These are phyloP conservation scores for Antheraea assamensis DNA, from an alignment of 2,888 invertebrate species.

Conservation along the genomic window DNA sequence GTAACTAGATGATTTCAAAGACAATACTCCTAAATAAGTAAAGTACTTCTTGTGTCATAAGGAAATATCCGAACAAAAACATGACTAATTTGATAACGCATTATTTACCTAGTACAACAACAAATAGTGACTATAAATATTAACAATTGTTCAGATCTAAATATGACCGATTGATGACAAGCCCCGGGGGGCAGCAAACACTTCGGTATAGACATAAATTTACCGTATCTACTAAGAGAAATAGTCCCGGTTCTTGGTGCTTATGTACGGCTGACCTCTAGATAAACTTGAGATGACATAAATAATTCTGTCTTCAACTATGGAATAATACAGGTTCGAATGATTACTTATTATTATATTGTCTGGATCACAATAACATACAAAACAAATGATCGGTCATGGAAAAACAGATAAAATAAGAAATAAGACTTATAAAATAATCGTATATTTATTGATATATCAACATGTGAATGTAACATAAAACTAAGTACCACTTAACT, in stretches of 20 bases:
- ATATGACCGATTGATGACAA: conserved; percentile 11
- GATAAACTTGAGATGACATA: conserved; percentile 79
- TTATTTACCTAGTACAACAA: conserved; percentile 9
- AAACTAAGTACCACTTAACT: background rate
- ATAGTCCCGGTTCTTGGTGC: conserved; percentile 56
- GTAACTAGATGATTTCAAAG: background rate
- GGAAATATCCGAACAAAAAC: conserved; percentile 14
- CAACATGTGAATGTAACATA: no score
- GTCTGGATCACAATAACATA: conserved; percentile 11
- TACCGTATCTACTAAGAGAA: conserved; percentile 55
- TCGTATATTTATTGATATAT: no score
- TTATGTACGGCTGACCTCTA: conserved; percentile 66
- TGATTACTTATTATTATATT: conserved; percentile 21
- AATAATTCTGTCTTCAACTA: conserved; percentile 53
- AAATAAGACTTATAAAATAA: no score
- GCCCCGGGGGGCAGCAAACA: conserved; percentile 30
- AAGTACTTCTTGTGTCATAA: background rate
- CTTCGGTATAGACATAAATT: conserved; percentile 53
- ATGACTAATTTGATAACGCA: conserved; percentile 11
- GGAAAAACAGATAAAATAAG: conserved; percentile 10
- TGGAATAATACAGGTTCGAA: conserved; percentile 72
- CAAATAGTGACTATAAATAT: conserved; percentile 3
- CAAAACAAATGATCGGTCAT: conserved; percentile 12
- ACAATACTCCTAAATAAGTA: conserved; percentile 7
- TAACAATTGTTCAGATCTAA: conserved; percentile 8